Evolutionary conservation across 2,113 vertebrate species (phyloP).

Genomic region (Spea multiplicata): DNA sequence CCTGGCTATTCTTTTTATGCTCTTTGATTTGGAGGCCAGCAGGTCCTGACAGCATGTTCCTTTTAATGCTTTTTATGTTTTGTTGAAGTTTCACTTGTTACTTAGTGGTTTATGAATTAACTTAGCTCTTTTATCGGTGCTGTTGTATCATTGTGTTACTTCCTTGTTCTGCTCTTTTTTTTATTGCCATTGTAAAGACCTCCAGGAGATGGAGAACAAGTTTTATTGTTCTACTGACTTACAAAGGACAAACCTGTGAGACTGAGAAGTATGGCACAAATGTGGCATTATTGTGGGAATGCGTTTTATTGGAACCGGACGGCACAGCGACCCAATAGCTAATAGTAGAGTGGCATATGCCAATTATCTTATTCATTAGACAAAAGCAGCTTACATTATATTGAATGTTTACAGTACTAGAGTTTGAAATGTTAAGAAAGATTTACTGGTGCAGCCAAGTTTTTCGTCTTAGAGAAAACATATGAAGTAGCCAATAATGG

Average conservation of each 20-base stretch:
- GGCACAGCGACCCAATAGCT: background rate
- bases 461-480: background rate
- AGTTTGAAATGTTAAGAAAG: background rate
- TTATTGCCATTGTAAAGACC: constrained; percentile 43
- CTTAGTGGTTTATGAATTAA: constrained; percentile 41
- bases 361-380: constrained; percentile 23
- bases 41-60: constrained; percentile 18
- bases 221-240: constrained; percentile 39
- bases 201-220: constrained; percentile 34
- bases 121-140: constrained; percentile 29
- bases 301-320: constrained; percentile 7
- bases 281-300: constrained; percentile 3
- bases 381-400: background rate
- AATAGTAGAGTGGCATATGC: background rate
- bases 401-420: background rate
- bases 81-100: constrained; percentile 33
- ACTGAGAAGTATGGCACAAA: background rate
- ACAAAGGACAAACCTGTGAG: constrained; percentile 9
- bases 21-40: constrained; percentile 32
- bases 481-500: no score
- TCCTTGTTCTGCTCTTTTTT: constrained; percentile 26
- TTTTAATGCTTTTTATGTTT: constrained; percentile 39
- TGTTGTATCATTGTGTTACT: constrained; percentile 18
- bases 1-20: constrained; percentile 18
- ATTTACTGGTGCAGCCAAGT: background rate